Evolutionary conservation across 2,888 invertebrate genomes (phyloP).

Genomic region (Seira musarum): DNA sequence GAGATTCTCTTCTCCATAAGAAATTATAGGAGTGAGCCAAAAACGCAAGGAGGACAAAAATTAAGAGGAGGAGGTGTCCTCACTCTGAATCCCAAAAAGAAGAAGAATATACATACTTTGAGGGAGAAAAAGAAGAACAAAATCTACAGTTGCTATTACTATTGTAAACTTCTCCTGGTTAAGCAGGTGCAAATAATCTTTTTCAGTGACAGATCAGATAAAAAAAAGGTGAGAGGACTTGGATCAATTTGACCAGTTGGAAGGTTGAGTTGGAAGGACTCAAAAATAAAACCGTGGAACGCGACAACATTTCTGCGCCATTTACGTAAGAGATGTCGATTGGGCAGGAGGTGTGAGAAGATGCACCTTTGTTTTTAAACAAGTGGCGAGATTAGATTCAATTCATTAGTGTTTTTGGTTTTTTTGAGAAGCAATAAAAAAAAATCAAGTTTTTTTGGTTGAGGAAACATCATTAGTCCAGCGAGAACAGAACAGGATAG

Average conservation of each 20-base stretch:
- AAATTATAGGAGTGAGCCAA: not conserved
- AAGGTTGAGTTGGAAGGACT: constrained; percentile 33
- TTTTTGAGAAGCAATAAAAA: not conserved
- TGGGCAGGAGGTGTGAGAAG: not conserved
- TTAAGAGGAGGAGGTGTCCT: constrained; percentile 31
- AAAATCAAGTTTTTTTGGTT: not conserved
- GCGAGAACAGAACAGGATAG: too few relatives aligned
- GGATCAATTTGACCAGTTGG: constrained; percentile 39
- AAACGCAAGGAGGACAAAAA: not conserved
- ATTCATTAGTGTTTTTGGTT: not conserved
- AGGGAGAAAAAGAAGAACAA: not conserved
- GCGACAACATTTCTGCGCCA: not conserved
- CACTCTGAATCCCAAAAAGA: constrained; percentile 36
- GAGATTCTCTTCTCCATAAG: not conserved
- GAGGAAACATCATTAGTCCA: too few relatives aligned
- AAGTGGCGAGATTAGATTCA: not conserved
- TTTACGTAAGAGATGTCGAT: not conserved
- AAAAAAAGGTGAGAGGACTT: constrained; percentile 42
- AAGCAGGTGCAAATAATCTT: not conserved
- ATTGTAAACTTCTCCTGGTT: not conserved
- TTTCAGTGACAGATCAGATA: constrained; percentile 28
- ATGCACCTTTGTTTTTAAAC: too few relatives aligned
- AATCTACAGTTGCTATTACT: constrained; percentile 20
- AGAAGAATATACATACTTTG: too few relatives aligned
- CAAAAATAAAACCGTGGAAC: not conserved